Evolutionary conservation across 2,888 invertebrate species (phyloP).

Genomic region (Gerosis bhagava): DNA sequence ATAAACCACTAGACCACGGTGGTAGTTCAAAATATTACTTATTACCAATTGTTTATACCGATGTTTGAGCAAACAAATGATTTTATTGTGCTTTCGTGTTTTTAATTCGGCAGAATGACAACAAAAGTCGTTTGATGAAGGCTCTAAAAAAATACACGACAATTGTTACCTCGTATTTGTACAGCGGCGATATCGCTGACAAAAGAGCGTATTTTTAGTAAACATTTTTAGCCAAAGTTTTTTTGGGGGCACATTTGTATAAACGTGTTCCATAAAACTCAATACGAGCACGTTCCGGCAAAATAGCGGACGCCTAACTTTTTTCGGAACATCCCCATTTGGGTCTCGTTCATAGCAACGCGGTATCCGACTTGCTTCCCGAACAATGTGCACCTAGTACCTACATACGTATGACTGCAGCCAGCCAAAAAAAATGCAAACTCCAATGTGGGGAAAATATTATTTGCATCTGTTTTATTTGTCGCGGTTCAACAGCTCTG

Average conservation of each 20-base stretch:
- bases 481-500: slow-evolving; percentile 7
- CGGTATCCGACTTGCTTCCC: slow-evolving; percentile 1
- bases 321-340: slow-evolving; percentile 16
- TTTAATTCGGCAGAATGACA: slow-evolving; percentile 16
- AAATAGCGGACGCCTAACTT: slow-evolving; percentile 15
- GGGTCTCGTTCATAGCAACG: slow-evolving; percentile 7
- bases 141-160: slow-evolving; percentile 5
- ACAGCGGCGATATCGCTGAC: slow-evolving; percentile 16
- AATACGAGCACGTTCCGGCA: slow-evolving; percentile 11
- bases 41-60: too few species aligned
- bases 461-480: slow-evolving; percentile 10
- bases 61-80: too few species aligned
- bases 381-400: slow-evolving; percentile 20
- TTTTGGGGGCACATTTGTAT: slow-evolving; percentile 15
- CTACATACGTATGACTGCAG: too few species aligned
- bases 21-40: too few species aligned
- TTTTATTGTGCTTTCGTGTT: too few species aligned
- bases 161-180: slow-evolving; percentile 4
- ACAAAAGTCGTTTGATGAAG: slow-evolving; percentile 10
- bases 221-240: slow-evolving; percentile 18
- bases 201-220: slow-evolving; percentile 15
- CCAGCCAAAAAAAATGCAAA: slow-evolving; percentile 9
- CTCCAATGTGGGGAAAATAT: slow-evolving; percentile 9
- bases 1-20: too few species aligned
- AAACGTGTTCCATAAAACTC: slow-evolving; percentile 18